Base-by-base conservation (phyloP, 2,888 invertebrate genomes). In the Trichacis sp. region DNA sequence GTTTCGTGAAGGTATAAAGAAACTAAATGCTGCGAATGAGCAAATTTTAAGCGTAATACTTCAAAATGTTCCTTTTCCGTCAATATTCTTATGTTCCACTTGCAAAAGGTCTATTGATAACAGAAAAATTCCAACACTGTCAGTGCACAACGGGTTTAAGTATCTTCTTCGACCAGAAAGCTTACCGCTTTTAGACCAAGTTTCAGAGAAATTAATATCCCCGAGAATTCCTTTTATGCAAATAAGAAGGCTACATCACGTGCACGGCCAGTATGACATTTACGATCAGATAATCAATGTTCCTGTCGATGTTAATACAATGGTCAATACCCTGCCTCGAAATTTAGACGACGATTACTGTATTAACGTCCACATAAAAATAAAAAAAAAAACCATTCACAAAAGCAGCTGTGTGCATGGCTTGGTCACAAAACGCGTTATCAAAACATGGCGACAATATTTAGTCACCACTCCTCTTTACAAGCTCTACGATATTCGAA, bases 351-450 rank as follows among this genome's bases (percentile, higher is more conserved):
- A 78, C 42, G 77, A 79, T 61, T 56, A 72, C 59, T 56, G 58
- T 38, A 66, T 77, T 24, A 68, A 71, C 45, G 76, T 77, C 11
- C 67, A 77, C 52, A 75, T 77, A 5, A 60, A 69, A 29, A 52
- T 46, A 46, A 60, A 61, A 33, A 18, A 62, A 24, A 24, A 60
- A 36, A 12, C 24, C 14, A 61, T 55, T n/a, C 71, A 73, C 60
- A 76, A 72, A 68, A 67, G 70, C 6, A 72, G 63, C 38, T 75
- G 73, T 57, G 33, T 78, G 11, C 54, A 58, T 15, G 75, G 74
- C n/a, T 46, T 72, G 38, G 52, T 74, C 1, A 72, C 62, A 1
- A 75, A 72, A 42, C 29, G 49, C 33, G 48, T 14, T 24, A 55
- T 74, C 40, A 75, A 73, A 71, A 36, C 11, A 11, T 75, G 76